Evolutionary conservation across 2,797 vertebrate species (phyloP).

Genomic region (Pangasius sanitwongsei): DNA sequence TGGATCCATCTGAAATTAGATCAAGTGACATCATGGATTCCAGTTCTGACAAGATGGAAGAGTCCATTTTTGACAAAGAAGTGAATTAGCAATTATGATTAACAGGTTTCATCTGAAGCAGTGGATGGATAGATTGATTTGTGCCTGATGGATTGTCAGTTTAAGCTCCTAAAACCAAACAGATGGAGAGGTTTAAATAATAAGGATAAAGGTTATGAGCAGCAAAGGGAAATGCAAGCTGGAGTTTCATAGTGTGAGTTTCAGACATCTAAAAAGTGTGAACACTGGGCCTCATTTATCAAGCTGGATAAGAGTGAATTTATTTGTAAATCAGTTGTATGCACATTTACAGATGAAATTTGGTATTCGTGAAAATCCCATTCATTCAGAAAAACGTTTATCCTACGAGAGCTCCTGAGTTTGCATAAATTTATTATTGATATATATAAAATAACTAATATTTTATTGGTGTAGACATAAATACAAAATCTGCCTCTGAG

Average conservation of each 20-base stretch:
- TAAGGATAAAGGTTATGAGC: constrained; percentile 30
- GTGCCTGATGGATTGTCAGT: background rate
- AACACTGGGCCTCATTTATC: background rate
- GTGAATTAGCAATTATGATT: constrained; percentile 5
- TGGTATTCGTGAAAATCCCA: background rate
- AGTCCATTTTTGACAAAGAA: constrained; percentile 30
- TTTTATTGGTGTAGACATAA: background rate
- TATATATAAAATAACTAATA: background rate
- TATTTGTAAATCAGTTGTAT: background rate
- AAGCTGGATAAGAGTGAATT: background rate
- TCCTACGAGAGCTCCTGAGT: background rate
- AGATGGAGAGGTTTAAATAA: background rate
- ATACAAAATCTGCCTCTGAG: background rate
- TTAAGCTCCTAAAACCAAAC: constrained; percentile 29
- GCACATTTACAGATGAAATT: background rate
- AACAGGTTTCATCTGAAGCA: constrained; percentile 26
- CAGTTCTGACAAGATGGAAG: constrained; percentile 43
- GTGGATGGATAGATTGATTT: constrained; percentile 12
- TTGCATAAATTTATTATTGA: background rate
- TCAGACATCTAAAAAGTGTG: background rate
- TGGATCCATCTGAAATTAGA: constrained; percentile 29
- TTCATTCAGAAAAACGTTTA: background rate
- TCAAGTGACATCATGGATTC: constrained; percentile 19
- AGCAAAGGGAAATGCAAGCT: constrained; percentile 13
- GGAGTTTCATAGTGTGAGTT: too few species aligned